Conservation (phyloP, 2,888 invertebrate genomes). For the Oxyteleia sp. region DNA sequence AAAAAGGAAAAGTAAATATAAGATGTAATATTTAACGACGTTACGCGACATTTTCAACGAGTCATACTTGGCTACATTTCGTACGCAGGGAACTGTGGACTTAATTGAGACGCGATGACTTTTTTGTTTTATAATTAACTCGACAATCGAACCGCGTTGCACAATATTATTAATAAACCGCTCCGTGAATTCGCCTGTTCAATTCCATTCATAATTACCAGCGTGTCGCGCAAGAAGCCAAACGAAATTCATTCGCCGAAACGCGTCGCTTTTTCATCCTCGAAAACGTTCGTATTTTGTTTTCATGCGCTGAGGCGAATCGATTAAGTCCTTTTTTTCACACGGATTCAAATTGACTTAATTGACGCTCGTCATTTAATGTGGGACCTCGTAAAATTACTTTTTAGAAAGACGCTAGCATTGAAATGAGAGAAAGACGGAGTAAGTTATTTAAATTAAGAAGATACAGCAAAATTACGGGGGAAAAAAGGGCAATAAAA, state of each 20-base stretch:
- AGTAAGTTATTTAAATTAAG: constrained; percentile 49
- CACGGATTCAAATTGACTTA: constrained; percentile 23
- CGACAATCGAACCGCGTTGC: constrained; percentile 17
- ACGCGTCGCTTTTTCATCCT: not conserved
- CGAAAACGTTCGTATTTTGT: constrained; percentile 7
- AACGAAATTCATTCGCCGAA: not conserved
- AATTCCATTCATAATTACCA: constrained; percentile 18
- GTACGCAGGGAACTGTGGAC: constrained; percentile 34
- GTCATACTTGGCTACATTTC: constrained; percentile 53
- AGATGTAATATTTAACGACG: constrained; percentile 55
- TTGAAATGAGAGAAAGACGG: constrained; percentile 31
- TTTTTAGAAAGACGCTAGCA: constrained; percentile 43
- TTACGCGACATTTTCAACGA: constrained; percentile 44
- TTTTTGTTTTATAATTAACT: constrained; percentile 45
- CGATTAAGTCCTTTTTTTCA: constrained; percentile 13
- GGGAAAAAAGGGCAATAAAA: constrained; percentile 31
- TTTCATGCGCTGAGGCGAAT: constrained; percentile 10
- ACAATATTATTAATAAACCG: constrained; percentile 24
- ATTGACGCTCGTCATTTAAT: constrained; percentile 30
- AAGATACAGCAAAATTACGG: constrained; percentile 30
- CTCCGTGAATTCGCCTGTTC: not conserved
- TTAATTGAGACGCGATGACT: constrained; percentile 52
- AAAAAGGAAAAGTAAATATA: constrained; percentile 68
- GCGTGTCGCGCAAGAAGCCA: not conserved
- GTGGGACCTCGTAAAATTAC: constrained; percentile 49